Evolutionary conservation across 37 sponge, comb jelly and placozoan genomes (phyloP).

Genomic region (Agelas oroides): DNA sequence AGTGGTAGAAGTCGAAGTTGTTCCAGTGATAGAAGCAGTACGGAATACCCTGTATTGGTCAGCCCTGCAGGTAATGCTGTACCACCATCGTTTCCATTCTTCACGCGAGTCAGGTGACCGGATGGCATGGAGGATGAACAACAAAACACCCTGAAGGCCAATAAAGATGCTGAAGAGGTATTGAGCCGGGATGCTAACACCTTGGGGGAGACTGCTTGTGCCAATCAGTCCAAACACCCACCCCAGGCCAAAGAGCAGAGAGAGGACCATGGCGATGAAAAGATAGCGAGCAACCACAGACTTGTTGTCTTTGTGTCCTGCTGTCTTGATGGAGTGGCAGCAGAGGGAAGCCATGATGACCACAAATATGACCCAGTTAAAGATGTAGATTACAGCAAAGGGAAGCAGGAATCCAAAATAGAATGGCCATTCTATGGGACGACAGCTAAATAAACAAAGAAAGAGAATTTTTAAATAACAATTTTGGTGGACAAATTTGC

Average conservation of each 20-base stretch:
- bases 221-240: conserved; percentile 65
- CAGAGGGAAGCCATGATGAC: conserved; percentile 4
- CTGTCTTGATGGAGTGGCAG: not conserved
- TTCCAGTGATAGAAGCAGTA: not conserved
- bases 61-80: conserved; percentile 23
- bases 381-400: conserved; percentile 55
- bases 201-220: conserved; percentile 29
- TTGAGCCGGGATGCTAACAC: conserved; percentile 17
- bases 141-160: conserved; percentile 41
- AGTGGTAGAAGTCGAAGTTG: not conserved
- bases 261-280: conserved; percentile 47
- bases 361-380: conserved; percentile 67
- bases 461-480: too few relatives aligned
- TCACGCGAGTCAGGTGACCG: conserved; percentile 42
- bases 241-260: conserved; percentile 61
- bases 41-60: conserved; percentile 1
- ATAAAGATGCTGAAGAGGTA: conserved; percentile 69
- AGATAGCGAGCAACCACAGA: conserved; percentile 1
- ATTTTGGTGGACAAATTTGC: too few relatives aligned
- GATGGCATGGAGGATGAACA: conserved; percentile 29
- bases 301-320: not conserved
- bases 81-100: conserved; percentile 29
- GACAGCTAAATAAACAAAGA: conserved; percentile 43
- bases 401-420: conserved; percentile 56
- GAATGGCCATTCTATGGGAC: conserved; percentile 49